A percentile compares a stretch with the other conserved stretches of the same genome.
These are phyloP conservation scores for Macropodus opercularis DNA, from an alignment of 2,797 vertebrate species.

Conservation along the genomic window DNA sequence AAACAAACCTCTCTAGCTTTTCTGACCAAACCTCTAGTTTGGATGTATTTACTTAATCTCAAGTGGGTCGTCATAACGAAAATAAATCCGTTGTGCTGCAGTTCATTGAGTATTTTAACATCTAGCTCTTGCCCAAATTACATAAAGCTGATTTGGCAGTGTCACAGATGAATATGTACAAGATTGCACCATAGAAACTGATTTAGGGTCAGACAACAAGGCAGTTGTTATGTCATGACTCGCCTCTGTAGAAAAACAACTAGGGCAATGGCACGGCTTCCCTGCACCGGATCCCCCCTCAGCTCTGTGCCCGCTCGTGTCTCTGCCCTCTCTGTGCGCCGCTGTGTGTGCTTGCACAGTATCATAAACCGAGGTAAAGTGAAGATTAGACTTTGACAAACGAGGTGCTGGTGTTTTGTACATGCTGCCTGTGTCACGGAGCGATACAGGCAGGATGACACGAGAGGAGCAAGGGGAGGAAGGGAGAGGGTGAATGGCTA, in stretches of 20 bases:
- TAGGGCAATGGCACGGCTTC: conserved; percentile 76
- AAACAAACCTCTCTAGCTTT: neutral
- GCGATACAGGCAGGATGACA: conserved; percentile 28
- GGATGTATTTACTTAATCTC: conserved; percentile 2
- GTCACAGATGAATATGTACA: conserved; percentile 50
- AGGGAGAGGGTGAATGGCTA: conserved; percentile 68
- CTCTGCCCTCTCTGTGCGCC: conserved; percentile 8
- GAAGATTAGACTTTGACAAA: conserved; percentile 32
- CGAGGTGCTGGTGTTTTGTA: conserved; percentile 48
- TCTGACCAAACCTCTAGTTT: neutral
- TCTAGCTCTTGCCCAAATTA: conserved; percentile 58
- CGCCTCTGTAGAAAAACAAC: conserved; percentile 67
- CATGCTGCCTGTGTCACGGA: conserved; percentile 28
- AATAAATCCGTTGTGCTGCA: conserved; percentile 31
- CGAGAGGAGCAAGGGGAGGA: conserved; percentile 33
- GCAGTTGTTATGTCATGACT: conserved; percentile 75
- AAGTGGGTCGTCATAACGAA: conserved; percentile 28
- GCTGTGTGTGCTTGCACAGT: conserved; percentile 30
- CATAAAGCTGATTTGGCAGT: conserved; percentile 63
- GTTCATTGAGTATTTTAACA: conserved; percentile 53
- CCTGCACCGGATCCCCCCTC: conserved; percentile 27
- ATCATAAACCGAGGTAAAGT: conserved; percentile 31
- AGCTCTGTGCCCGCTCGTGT: conserved; percentile 32
- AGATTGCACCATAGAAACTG: conserved; percentile 50
- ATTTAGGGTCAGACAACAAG: conserved; percentile 57